These are phyloP conservation scores for Campopleginae sp. DNA, from an alignment of 2,888 invertebrate species.

Conservation along the genomic window DNA sequence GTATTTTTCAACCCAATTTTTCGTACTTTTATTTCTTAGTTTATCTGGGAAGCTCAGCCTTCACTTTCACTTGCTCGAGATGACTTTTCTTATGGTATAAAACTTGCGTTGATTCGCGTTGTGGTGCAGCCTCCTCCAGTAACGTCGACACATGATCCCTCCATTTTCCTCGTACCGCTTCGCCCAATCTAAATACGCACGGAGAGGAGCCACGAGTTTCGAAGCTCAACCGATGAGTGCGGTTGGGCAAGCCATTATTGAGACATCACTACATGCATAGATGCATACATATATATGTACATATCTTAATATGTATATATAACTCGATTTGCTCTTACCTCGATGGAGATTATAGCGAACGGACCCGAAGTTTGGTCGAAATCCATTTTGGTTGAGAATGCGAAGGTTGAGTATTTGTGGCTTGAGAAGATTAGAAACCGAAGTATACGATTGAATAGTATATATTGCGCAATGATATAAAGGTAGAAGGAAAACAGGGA, in stretches of 20 bases:
- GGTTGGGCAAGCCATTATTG: constrained; percentile 64
- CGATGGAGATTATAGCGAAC: constrained; percentile 24
- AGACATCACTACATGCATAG: constrained; percentile 50
- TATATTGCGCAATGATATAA: not conserved
- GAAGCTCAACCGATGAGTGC: constrained; percentile 43
- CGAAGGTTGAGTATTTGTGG: constrained; percentile 34
- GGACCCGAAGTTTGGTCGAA: not conserved
- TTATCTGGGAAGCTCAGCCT: constrained; percentile 3
- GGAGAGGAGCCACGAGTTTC: constrained; percentile 45
- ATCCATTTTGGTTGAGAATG: constrained; percentile 17
- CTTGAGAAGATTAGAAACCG: constrained; percentile 9
- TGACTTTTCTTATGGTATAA: not conserved
- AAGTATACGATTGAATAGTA: not conserved
- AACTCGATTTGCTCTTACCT: not conserved
- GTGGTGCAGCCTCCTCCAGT: constrained; percentile 56
- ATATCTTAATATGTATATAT: not conserved
- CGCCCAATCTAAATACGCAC: constrained; percentile 9
- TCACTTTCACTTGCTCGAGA: constrained; percentile 14
- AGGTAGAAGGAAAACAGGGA: not conserved
- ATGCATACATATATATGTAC: not conserved
- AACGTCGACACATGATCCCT: constrained; percentile 30
- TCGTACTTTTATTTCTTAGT: constrained; percentile 2
- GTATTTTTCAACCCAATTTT: not conserved
- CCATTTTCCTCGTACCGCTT: not conserved
- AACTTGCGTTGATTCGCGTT: constrained; percentile 27